phyloP scores from a whole-genome alignment of 1,140 invertebrate genomes.

The Macrobrachium nipponense region DNA sequence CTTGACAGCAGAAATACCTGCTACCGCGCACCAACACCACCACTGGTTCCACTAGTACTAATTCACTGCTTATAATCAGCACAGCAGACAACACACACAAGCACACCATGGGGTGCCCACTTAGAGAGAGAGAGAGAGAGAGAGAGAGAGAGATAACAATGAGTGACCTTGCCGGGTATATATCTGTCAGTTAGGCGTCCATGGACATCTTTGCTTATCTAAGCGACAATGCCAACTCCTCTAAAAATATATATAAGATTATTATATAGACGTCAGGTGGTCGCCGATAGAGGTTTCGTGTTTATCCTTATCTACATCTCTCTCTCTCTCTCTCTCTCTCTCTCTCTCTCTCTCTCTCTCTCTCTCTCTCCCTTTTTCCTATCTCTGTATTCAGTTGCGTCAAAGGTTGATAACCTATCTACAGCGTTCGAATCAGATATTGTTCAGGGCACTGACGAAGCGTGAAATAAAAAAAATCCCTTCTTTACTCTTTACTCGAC shows the following conservation, averaged over 20 bases:
- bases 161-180: background rate
- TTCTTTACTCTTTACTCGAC: too few species aligned
- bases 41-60: background rate
- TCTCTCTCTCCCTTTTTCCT: too few species aligned
- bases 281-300: too few species aligned
- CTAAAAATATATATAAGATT: too few species aligned
- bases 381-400: background rate
- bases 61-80: too few species aligned
- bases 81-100: background rate
- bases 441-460: too few species aligned
- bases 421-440: too few species aligned
- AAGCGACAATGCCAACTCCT: background rate
- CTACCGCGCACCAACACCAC: background rate
- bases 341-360: too few species aligned
- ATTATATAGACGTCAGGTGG: too few species aligned
- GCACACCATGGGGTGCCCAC: background rate
- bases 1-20: background rate
- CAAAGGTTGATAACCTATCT: background rate
- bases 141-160: background rate
- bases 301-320: too few species aligned
- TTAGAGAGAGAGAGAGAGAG: slow-evolving; percentile 4
- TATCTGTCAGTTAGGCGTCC: background rate
- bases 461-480: too few species aligned
- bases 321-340: too few species aligned
- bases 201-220: background rate